A percentile compares a stretch with the other conserved stretches of the same genome.
Evolutionary conservation across 2,113 vertebrate species (phyloP).

Genomic region (Calidris pygmaea): DNA sequence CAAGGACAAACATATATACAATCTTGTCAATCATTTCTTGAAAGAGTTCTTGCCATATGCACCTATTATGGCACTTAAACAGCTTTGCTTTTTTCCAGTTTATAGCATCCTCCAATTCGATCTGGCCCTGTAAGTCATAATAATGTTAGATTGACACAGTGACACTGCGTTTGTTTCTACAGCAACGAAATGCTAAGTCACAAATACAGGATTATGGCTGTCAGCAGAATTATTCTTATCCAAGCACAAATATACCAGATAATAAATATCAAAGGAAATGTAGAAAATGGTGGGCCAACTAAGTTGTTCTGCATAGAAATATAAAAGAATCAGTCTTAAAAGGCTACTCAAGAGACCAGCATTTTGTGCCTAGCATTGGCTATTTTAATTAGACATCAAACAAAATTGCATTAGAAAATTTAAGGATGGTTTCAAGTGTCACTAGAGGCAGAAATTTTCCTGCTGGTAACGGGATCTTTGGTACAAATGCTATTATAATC

Average conservation of each 20-base stretch:
- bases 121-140: neutral
- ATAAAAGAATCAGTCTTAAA: neutral
- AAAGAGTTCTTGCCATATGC: neutral
- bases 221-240: neutral
- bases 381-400: neutral
- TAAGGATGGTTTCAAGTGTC: neutral
- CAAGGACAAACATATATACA: neutral
- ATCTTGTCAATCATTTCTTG: neutral
- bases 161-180: neutral
- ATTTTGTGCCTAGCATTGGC: neutral
- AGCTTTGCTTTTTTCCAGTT: neutral
- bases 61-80: neutral
- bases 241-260: neutral
- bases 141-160: neutral
- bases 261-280: constrained; percentile 2
- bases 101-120: neutral
- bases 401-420: neutral
- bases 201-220: neutral
- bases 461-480: neutral
- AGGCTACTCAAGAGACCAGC: neutral
- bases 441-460: neutral
- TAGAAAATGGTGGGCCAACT: neutral
- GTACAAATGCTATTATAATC: neutral
- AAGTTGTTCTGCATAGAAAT: neutral
- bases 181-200: neutral